Base-by-base conservation (phyloP, 2,797 vertebrate genomes). In the Pampus argenteus region DNA sequence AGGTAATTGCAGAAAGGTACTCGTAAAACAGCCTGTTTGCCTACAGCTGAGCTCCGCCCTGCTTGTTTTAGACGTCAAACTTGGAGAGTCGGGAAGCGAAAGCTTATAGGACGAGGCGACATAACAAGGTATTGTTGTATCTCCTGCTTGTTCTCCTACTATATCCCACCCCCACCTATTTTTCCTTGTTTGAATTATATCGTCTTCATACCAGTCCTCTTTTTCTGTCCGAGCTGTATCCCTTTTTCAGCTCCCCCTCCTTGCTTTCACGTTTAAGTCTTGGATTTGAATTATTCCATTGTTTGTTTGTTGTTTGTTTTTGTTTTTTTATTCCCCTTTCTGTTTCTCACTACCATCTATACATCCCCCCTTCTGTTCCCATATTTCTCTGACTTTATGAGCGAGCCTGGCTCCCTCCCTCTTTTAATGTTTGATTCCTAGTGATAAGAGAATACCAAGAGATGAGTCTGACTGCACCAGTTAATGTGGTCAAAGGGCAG, bases 401-500 rank as follows among this genome's bases (percentile, higher is more conserved):
- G 83, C 66, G 70, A 85, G 77, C 68, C 79, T 7, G 54, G 60
- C 81, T 86, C 85, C 82, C 86, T 87, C 86, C 85, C 85, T 90
- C 91, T 90, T 93, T 93, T 91, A 93, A 93, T 92, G 92, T 94
- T 93, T 92, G 91, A 94, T 93, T 92, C 86, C 83, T 73, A 80
- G 85, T 82, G 93, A 95, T 94, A 94, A 94, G 90, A 84, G 87
- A 71, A 66, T 82, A 85, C 83, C 40, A 77, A 81, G 79, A 81
- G 89, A 90, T 89, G 90, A 93, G 87, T 85, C 82, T 60, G 85
- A 84, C 89, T 86, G 84, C 86, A 50, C 9, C 48, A 38, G 88
- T 92, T 95, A 93, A 95, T 93, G 93, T 93, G 94, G 93, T 93
- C 94, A 93, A 95, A 95, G 94, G 91, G 89, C 92, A 92, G 69